These are phyloP conservation scores for Cistogaster globosa DNA, from an alignment of 2,888 invertebrate species.

Conservation along the genomic window DNA sequence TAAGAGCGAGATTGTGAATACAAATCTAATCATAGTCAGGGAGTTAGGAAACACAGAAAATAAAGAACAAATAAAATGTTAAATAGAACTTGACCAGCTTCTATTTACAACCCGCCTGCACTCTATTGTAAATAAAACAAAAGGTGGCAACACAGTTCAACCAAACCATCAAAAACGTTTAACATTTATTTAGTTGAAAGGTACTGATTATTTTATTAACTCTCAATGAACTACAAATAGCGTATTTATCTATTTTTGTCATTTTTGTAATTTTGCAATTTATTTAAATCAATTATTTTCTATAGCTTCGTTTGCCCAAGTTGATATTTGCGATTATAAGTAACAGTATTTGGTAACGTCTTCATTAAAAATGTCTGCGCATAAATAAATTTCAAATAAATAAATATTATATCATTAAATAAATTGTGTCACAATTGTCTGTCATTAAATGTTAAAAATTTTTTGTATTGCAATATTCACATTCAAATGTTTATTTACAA, in stretches of 20 bases:
- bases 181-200: neutral
- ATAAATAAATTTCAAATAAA: slow-evolving; percentile 31
- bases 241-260: slow-evolving; percentile 3
- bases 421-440: slow-evolving; percentile 68
- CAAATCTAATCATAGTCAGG: too few relatives aligned
- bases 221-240: neutral
- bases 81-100: too few relatives aligned
- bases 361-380: slow-evolving; percentile 39
- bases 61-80: too few relatives aligned
- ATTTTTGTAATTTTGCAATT: slow-evolving; percentile 8
- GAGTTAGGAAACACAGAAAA: too few relatives aligned
- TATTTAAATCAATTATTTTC: neutral
- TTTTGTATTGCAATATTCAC: slow-evolving; percentile 15
- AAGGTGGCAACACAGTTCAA: neutral
- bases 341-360: slow-evolving; percentile 57
- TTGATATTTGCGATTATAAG: neutral
- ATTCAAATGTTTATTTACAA: slow-evolving; percentile 30
- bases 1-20: too few relatives aligned
- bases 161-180: neutral
- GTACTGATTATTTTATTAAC: neutral
- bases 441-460: slow-evolving; percentile 41
- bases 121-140: too few relatives aligned
- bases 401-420: slow-evolving; percentile 64
- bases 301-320: too few relatives aligned
- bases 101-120: too few relatives aligned